These are phyloP conservation scores for Pseudomugil tenellus DNA, from an alignment of 2,797 vertebrate species.

Conservation along the genomic window DNA sequence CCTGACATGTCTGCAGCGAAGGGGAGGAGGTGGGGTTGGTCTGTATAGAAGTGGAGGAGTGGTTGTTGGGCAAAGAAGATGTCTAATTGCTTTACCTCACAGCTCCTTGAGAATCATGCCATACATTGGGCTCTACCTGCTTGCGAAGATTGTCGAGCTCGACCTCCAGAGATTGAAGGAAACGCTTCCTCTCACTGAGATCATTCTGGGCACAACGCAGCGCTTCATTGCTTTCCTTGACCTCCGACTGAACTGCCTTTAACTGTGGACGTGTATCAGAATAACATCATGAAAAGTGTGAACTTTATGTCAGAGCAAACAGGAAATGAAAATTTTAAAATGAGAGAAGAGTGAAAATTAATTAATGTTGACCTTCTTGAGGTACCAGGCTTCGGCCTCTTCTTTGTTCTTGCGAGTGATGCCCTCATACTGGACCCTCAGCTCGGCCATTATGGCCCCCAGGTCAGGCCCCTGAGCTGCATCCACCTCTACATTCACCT, in stretches of 20 bases:
- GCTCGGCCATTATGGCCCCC: conserved; percentile 79
- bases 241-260: conserved; percentile 80
- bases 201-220: conserved; percentile 80
- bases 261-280: conserved; percentile 63
- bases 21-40: conserved; percentile 8
- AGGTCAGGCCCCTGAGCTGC: conserved; percentile 84
- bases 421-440: conserved; percentile 85
- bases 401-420: conserved; percentile 87
- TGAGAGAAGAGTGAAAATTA: neutral
- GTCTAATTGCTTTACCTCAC: neutral
- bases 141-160: conserved; percentile 83
- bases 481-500: conserved; percentile 86
- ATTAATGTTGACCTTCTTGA: conserved; percentile 79
- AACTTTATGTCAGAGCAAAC: neutral
- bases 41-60: conserved; percentile 4
- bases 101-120: neutral
- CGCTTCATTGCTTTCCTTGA: conserved; percentile 83
- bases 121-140: conserved; percentile 69
- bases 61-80: neutral
- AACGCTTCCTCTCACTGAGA: conserved; percentile 80
- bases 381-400: conserved; percentile 84
- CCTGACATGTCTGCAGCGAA: conserved; percentile 10
- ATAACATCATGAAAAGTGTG: neutral
- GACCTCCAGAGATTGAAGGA: conserved; percentile 84
- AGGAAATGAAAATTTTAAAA: neutral